Evolutionary conservation across 2,888 invertebrate species (phyloP).

Genomic region (Parnassius orleans): DNA sequence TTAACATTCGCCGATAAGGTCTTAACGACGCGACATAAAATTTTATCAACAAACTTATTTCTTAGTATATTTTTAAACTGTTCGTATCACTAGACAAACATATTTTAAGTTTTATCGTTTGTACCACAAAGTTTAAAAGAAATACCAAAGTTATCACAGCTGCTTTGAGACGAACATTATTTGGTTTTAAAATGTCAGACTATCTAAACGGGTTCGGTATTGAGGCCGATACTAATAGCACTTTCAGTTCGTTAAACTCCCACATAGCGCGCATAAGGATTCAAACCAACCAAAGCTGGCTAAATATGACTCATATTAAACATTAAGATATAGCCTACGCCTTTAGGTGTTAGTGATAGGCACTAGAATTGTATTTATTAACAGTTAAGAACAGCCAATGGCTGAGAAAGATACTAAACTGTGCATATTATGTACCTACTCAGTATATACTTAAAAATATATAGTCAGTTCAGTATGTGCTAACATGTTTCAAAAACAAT

Average conservation of each 20-base stretch:
- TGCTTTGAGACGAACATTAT: conserved; percentile 13
- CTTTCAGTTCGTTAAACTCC: conserved; percentile 33
- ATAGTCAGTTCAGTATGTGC: too few species aligned
- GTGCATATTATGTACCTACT: too few species aligned
- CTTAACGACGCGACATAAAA: conserved; percentile 2
- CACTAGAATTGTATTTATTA: conserved; percentile 27
- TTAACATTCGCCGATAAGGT: conserved; percentile 4
- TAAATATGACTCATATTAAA: conserved; percentile 31
- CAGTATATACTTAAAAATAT: too few species aligned
- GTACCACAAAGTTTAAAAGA: conserved; percentile 1
- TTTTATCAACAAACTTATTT: conserved; percentile 12
- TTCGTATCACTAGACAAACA: conserved; percentile 9
- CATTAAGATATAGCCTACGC: conserved; percentile 28
- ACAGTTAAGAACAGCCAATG: conserved; percentile 14
- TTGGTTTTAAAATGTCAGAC: conserved; percentile 29
- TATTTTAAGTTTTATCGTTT: conserved; percentile 11
- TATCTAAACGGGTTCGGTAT: conserved; percentile 42
- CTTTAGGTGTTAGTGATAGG: conserved; percentile 11
- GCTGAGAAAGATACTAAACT: neutral
- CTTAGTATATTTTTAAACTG: conserved; percentile 9
- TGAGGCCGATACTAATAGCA: conserved; percentile 40
- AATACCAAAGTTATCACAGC: conserved; percentile 17
- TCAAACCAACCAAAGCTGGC: conserved; percentile 21
- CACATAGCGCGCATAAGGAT: conserved; percentile 29
- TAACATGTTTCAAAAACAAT: conserved; percentile 23